These are phyloP conservation scores for Drosophila albomicans DNA, from an alignment of 1,140 invertebrate species.

Conservation along the genomic window DNA sequence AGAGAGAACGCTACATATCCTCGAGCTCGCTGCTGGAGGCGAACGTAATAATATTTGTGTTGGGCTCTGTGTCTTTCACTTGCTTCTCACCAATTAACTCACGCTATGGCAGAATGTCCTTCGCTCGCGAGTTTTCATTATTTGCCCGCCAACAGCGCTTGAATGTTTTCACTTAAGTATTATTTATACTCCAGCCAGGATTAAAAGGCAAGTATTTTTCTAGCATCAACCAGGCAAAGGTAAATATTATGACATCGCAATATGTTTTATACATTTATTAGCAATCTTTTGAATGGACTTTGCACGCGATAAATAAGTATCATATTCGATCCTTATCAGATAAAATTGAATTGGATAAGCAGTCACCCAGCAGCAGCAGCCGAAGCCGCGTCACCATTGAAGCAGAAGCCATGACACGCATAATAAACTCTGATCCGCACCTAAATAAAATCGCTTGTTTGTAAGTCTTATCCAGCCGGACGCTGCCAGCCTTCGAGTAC, in stretches of 20 bases:
- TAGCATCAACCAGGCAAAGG: too few species aligned
- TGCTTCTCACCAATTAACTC: slow-evolving; percentile 51
- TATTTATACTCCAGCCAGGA: too few species aligned
- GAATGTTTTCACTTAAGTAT: too few species aligned
- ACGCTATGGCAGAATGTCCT: not conserved
- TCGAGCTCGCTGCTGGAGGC: slow-evolving; percentile 42
- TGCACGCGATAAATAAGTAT: slow-evolving; percentile 54
- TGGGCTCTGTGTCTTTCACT: slow-evolving; percentile 46
- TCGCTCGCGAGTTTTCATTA: too few species aligned
- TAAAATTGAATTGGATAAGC: not conserved
- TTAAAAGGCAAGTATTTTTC: too few species aligned
- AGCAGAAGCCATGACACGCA: slow-evolving; percentile 9
- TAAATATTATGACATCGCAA: too few species aligned
- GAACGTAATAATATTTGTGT: slow-evolving; percentile 44
- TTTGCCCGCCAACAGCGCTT: slow-evolving; percentile 2
- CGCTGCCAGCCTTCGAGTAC: not conserved
- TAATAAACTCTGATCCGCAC: slow-evolving; percentile 13
- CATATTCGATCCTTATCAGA: slow-evolving; percentile 38
- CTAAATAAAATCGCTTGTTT: slow-evolving; percentile 29
- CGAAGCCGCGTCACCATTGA: not conserved
- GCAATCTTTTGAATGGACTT: slow-evolving; percentile 53
- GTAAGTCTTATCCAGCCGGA: slow-evolving; percentile 1
- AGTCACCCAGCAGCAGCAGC: not conserved
- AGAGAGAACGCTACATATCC: slow-evolving; percentile 30
- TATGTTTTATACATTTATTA: slow-evolving; percentile 23